Evolutionary conservation across 2,797 vertebrate genomes (phyloP), one percentile per base, ranked within the genome.

Genomic region (Enteromius anoplus): DNA sequence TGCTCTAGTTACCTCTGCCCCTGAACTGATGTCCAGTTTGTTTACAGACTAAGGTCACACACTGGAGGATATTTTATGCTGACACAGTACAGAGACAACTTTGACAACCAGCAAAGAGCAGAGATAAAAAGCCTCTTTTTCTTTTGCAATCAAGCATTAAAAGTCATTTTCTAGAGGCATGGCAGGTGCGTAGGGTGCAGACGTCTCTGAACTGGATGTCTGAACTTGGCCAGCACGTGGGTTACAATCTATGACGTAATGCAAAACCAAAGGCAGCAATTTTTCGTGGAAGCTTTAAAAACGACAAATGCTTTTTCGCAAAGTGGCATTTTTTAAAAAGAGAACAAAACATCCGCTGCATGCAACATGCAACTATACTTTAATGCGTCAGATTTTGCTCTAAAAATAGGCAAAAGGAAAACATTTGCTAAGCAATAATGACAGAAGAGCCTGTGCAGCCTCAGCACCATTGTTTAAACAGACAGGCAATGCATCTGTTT

Each of bases 191-290:
- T 66, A 51, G 51, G 58, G 34, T 81, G 85, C 86, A 88, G 75
- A 75, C 82, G 71, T 65, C 78, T 75, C 78, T 82, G 81, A 81
- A 71, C 70, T 82, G 69, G 78, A 69, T 77, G 60, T 75, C 66
- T 77, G 76, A 84, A 78, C 77, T 83, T 34, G 29, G 55, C 29
- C 49, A 85, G 76, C 88, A 89, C 88, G 88, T 89, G 88, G 88
- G 84, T 79, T 85, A 82, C 76, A 87, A 26, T 60, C 84, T 55
- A 89, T 89, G 87, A 89, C 87, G 88, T 87, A 89, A 89, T 88
- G 84, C 87, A 8, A 78, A 68, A 78, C 75, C n/a, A 83, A 86
- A 88, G 55, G 71, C 72, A 79, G 60, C 78, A 81, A 68, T 51
- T 64, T 80, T 53, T 81, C 73, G 26, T 58, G 65, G 66, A 86